Percentiles rank a stretch among this genome's conserved stretches.
phyloP scores from a whole-genome alignment of 2,797 vertebrate genomes.

The Anisognathus igniventris region DNA sequence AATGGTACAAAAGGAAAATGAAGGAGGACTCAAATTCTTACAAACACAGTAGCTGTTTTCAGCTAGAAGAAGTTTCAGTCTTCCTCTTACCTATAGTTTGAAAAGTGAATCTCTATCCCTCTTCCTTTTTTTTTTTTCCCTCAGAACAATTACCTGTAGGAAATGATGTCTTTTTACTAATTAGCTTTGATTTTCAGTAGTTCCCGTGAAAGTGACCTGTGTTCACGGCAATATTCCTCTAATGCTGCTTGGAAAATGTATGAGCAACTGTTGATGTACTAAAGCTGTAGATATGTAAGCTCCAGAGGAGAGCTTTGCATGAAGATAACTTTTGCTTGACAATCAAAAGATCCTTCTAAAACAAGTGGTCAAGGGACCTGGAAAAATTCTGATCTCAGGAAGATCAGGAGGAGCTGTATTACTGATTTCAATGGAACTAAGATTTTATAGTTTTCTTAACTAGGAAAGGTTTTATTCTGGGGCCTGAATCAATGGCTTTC shows the following conservation, averaged over 20 bases:
- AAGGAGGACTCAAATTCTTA: not conserved
- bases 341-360: not conserved
- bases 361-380: not conserved
- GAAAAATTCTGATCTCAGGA: not conserved
- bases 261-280: not conserved
- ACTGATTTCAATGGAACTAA: not conserved
- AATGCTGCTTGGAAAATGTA: not conserved
- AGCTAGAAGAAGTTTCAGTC: not conserved
- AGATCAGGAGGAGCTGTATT: not conserved
- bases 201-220: not conserved
- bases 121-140: rapidly evolving
- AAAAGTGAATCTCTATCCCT: not conserved
- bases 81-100: not conserved
- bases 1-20: not conserved
- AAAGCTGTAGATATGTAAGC: not conserved
- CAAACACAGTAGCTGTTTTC: not conserved
- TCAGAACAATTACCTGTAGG: not conserved
- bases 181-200: not conserved
- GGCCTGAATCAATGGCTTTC: not conserved
- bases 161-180: not conserved
- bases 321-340: not conserved
- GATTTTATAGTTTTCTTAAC: not conserved
- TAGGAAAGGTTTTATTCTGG: not conserved
- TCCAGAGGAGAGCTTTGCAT: not conserved
- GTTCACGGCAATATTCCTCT: not conserved